These are phyloP conservation scores for Anastatus disparis DNA, from an alignment of 1,140 invertebrate genomes.

Conservation along the genomic window DNA sequence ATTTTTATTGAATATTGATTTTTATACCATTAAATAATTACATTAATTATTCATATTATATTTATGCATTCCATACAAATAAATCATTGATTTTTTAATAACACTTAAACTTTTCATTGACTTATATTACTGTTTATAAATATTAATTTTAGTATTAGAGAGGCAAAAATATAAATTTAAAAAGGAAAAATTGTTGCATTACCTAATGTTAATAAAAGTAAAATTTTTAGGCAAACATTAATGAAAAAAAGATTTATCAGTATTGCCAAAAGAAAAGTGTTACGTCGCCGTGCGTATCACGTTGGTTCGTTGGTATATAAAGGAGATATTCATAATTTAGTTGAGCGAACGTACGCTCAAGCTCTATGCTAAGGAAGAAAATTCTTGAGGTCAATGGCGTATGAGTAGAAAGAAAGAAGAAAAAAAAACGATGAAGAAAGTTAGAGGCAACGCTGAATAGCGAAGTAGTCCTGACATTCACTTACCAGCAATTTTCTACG, in stretches of 20 bases:
- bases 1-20: too few relatives aligned
- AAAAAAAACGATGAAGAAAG: not conserved
- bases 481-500: not conserved
- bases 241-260: not conserved
- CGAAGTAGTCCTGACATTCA: not conserved
- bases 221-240: slow-evolving; percentile 11
- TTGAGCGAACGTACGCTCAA: not conserved
- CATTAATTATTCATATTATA: too few relatives aligned
- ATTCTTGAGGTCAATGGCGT: not conserved
- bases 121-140: too few relatives aligned
- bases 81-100: too few relatives aligned
- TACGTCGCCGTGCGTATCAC: not conserved
- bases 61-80: too few relatives aligned
- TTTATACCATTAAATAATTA: too few relatives aligned
- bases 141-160: too few relatives aligned
- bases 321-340: slow-evolving; percentile 26
- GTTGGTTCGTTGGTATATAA: not conserved
- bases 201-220: not conserved
- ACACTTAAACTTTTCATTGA: too few relatives aligned
- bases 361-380: too few relatives aligned
- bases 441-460: not conserved
- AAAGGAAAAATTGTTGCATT: not conserved
- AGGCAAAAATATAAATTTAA: too few relatives aligned
- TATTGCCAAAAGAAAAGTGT: not conserved
- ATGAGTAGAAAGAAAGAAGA: not conserved